Evolutionary conservation across 2,888 invertebrate genomes (phyloP), one percentile per base, ranked within the genome.

Genomic region (Yponomeuta cagnagella): DNA sequence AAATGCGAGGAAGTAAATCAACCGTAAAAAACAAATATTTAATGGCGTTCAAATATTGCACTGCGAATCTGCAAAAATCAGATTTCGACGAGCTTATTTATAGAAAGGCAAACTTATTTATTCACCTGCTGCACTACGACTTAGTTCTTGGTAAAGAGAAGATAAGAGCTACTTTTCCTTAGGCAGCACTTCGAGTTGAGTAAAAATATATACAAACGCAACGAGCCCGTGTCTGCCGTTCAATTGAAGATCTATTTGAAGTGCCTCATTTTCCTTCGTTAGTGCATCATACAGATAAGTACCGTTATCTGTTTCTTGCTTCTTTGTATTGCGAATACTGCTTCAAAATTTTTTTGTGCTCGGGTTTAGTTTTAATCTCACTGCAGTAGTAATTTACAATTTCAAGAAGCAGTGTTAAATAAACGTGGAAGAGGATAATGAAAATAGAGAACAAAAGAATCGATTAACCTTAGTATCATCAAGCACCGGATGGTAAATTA

Each of bases 231-330:
- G 70, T 64, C 10, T 48, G 31, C 65, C 8, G 30, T 65, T 31
- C 65, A 33, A 33, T 30, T 65, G 33, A 65, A 65, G 65, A 12
- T 31, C 52, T 58, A 58, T 58, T 76, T 70, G 70, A 68, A 81
- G 79, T 75, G 77, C 76, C 80, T 81, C 77, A 80, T 82, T 82
- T 80, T 79, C 76, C 76, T 77, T 82, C 80, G 78, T 84, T 82
- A 82, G 72, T 72, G 71, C 72, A 73, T 72, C 71, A 68, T 71
- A 75, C 74, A 73, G 71, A 74, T 71, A 73, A 73, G 75, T 63
- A 74, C 72, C 73, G 71, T 76, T 76, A 75, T 75, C 74, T 75
- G 63, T 69, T 70, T 71, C 58, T 52, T 71, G 48, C 67, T 52
- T 37, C 31, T 68, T 68, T 68, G 23, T 68, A 30, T 48, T 52